Percentiles rank a stretch among this genome's conserved stretches.
Conservation (phyloP, 2,797 vertebrate species). For the Poecile montanus region DNA sequence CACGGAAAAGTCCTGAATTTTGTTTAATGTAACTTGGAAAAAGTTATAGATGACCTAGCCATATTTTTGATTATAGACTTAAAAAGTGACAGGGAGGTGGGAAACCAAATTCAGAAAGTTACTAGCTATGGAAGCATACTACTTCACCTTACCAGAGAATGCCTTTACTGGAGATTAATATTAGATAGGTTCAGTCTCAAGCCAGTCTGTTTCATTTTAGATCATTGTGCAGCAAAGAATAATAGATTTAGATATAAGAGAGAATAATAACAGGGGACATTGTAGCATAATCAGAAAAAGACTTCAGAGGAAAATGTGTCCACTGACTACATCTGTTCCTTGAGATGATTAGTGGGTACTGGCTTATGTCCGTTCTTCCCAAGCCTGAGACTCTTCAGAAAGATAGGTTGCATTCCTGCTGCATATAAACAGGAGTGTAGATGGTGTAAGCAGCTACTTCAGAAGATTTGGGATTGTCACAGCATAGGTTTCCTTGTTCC, state of each 20-base stretch:
- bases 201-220: neutral
- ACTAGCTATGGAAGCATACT: neutral
- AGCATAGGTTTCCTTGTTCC: neutral
- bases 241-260: neutral
- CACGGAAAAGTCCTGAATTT: neutral
- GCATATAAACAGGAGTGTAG: neutral
- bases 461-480: neutral
- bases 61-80: neutral
- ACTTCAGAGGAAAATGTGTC: neutral
- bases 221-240: neutral
- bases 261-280: neutral
- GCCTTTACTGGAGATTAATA: neutral
- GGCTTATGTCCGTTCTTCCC: neutral
- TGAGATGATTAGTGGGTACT: neutral
- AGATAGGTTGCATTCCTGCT: neutral
- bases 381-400: neutral
- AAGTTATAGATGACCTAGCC: neutral
- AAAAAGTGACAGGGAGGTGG: neutral
- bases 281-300: neutral
- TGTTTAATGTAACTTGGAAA: neutral
- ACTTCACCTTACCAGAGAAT: neutral
- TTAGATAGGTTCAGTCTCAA: neutral
- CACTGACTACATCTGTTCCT: neutral
- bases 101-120: neutral
- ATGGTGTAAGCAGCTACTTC: neutral